Evolutionary conservation across 1,140 invertebrate genomes (phyloP).

Genomic region (Diabrotica virgifera): DNA sequence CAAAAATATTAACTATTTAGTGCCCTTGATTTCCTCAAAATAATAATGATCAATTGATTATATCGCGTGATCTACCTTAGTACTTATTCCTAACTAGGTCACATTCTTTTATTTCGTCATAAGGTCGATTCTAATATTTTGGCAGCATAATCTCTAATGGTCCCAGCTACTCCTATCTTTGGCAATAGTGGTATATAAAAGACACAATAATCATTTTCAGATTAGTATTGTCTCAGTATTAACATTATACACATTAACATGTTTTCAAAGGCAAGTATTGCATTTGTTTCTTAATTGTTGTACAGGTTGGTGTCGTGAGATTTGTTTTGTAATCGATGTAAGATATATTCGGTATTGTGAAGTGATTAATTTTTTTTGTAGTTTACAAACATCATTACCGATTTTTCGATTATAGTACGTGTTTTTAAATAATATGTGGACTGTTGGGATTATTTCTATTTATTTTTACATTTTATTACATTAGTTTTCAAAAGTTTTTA

Average conservation of each 20-base stretch:
- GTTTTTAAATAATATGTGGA: too few species aligned
- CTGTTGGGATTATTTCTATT: too few species aligned
- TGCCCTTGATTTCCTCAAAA: background rate
- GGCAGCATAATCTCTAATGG: background rate
- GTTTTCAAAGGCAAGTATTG: background rate
- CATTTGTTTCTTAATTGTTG: too few species aligned
- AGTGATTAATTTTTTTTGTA: too few species aligned
- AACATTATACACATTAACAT: background rate
- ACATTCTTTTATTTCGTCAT: conserved; percentile 2
- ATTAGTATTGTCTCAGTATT: background rate
- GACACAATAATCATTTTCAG: background rate
- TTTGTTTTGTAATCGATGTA: too few species aligned
- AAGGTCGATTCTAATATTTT: background rate
- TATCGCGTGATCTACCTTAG: background rate
- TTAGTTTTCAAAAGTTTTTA: too few species aligned
- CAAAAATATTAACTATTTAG: background rate
- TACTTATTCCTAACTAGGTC: background rate
- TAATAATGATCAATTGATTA: background rate
- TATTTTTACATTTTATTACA: too few species aligned
- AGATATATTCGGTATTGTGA: too few species aligned
- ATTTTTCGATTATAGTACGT: too few species aligned
- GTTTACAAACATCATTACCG: too few species aligned
- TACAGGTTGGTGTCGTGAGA: too few species aligned
- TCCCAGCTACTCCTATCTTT: background rate
- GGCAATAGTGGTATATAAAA: background rate